phyloP scores from a whole-genome alignment of 2,113 vertebrate species.

The Dicaeum eximium region DNA sequence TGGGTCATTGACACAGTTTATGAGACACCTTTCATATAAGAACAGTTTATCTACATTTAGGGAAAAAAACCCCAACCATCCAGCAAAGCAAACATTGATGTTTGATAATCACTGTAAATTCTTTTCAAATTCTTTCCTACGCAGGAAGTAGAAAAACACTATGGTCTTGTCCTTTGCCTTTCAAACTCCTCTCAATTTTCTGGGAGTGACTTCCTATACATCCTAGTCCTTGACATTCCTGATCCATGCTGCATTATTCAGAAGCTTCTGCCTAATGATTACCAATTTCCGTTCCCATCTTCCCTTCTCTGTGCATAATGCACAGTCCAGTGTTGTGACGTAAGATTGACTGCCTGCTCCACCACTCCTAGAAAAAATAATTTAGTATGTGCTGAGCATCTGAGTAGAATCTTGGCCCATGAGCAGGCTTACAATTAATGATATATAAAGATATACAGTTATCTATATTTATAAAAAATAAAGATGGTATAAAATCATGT shows the following conservation, averaged over 20 bases:
- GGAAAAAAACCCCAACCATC: background rate
- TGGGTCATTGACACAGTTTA: background rate
- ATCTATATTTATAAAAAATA: background rate
- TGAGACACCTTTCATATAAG: conserved; percentile 9
- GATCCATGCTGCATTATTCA: background rate
- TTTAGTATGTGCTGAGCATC: background rate
- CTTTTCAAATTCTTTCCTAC: background rate
- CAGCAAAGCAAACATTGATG: background rate
- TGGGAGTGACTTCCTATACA: background rate
- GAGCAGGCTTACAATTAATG: background rate
- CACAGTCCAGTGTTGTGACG: background rate
- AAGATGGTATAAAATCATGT: background rate
- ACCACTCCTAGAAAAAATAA: background rate
- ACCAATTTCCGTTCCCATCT: background rate
- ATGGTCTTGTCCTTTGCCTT: background rate
- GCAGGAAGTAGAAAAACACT: background rate
- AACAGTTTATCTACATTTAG: background rate
- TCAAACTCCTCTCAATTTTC: background rate
- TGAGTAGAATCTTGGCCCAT: background rate
- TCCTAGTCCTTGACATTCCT: background rate
- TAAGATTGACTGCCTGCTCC: background rate
- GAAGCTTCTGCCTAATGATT: background rate
- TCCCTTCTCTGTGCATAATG: background rate
- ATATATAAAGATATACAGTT: background rate
- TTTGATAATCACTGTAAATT: background rate